phyloP scores from a whole-genome alignment of 92 coral and sea anemone genomes.

The Epizoanthus fatuus region DNA sequence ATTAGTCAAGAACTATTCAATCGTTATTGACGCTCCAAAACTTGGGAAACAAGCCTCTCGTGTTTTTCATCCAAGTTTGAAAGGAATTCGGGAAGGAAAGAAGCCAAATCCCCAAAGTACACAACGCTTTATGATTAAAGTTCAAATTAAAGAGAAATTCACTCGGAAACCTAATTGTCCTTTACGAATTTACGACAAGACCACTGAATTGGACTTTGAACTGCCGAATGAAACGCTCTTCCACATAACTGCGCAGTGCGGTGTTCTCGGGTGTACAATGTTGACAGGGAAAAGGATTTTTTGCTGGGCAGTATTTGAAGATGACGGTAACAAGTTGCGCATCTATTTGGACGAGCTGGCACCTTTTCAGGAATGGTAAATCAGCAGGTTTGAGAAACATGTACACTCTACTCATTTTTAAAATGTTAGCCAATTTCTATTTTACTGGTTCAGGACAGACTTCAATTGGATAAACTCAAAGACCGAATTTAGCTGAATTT shows the following conservation, averaged over 20 bases:
- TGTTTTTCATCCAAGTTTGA: neutral
- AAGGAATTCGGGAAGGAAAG: neutral
- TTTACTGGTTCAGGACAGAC: too few species aligned
- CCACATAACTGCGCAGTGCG: slow-evolving; percentile 22
- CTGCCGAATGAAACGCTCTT: neutral
- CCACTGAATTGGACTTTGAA: slow-evolving; percentile 18
- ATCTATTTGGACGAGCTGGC: slow-evolving; percentile 35
- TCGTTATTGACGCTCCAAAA: neutral
- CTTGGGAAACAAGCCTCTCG: neutral
- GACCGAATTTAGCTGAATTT: too few species aligned
- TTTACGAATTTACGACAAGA: slow-evolving; percentile 16
- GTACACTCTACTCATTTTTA: too few species aligned
- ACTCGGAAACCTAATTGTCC: neutral
- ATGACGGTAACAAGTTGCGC: slow-evolving; percentile 12
- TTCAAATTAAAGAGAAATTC: neutral
- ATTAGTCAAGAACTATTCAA: neutral
- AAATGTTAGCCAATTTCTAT: neutral
- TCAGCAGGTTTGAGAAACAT: neutral
- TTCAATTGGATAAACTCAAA: too few species aligned
- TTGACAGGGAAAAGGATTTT: slow-evolving; percentile 23
- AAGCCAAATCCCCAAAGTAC: slow-evolving; percentile 18
- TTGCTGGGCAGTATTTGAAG: slow-evolving; percentile 41
- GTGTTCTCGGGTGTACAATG: slow-evolving; percentile 8
- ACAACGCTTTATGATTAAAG: neutral
- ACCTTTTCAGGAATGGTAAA: slow-evolving; percentile 34